Evolutionary conservation across 2,888 invertebrate species (phyloP).

Genomic region (Drosophila meridiana): DNA sequence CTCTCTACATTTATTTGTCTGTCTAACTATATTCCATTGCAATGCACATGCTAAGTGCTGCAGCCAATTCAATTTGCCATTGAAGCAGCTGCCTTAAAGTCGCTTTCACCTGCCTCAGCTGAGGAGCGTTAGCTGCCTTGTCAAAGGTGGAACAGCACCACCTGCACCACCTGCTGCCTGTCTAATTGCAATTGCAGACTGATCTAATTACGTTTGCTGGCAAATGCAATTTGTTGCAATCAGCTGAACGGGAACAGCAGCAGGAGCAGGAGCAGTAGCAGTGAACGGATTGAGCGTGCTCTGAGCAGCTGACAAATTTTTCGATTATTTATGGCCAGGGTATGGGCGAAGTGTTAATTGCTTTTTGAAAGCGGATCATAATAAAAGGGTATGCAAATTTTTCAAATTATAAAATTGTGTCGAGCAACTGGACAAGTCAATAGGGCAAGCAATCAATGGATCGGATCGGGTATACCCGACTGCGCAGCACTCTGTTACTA

Average conservation of each 20-base stretch:
- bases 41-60: constrained; percentile 69
- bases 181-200: constrained; percentile 69
- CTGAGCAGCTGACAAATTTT: constrained; percentile 27
- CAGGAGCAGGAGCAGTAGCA: background rate
- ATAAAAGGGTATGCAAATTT: constrained; percentile 6
- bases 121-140: background rate
- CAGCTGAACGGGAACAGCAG: constrained; percentile 36
- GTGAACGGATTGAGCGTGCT: constrained; percentile 27
- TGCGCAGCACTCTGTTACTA: background rate
- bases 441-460: background rate
- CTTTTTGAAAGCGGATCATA: constrained; percentile 3
- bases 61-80: constrained; percentile 68
- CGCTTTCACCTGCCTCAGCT: background rate
- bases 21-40: constrained; percentile 20
- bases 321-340: constrained; percentile 29
- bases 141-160: constrained; percentile 2
- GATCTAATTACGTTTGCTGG: constrained; percentile 66
- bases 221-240: constrained; percentile 70
- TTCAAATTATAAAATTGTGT: constrained; percentile 15
- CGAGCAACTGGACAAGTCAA: background rate
- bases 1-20: background rate
- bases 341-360: constrained; percentile 48
- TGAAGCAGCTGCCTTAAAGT: constrained; percentile 47
- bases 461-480: too few relatives aligned
- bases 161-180: constrained; percentile 8